Conservation (phyloP, 2,888 invertebrate species). For the Atherix ibis region DNA sequence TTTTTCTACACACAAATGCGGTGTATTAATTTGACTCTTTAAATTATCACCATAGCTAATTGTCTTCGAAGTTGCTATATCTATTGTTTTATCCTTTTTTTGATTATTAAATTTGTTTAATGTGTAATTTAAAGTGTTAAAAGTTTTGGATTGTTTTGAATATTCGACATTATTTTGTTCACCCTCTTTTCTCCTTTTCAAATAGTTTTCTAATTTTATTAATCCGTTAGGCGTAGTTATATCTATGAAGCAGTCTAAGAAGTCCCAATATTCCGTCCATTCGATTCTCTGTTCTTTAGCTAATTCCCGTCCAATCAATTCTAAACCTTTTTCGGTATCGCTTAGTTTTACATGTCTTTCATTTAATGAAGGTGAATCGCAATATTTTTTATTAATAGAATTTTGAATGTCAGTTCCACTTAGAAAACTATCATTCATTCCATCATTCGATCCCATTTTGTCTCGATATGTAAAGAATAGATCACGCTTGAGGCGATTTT, state of each 20-base stretch:
- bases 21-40: conserved; percentile 14
- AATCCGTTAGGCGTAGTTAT: conserved; percentile 60
- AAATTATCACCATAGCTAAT: not conserved
- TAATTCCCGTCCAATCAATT: conserved; percentile 56
- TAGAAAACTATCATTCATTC: conserved; percentile 10
- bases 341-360: conserved; percentile 39
- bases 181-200: conserved; percentile 27
- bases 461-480: conserved; percentile 21
- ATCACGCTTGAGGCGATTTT: conserved; percentile 15
- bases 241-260: conserved; percentile 67
- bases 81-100: conserved; percentile 6
- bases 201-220: conserved; percentile 53
- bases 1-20: conserved; percentile 42
- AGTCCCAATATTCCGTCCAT: conserved; percentile 92
- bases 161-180: conserved; percentile 14
- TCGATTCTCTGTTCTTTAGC: conserved; percentile 56
- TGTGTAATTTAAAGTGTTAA: too few species aligned
- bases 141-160: too few species aligned
- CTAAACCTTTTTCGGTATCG: conserved; percentile 78
- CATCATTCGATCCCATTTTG: conserved; percentile 14
- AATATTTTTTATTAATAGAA: conserved; percentile 10
- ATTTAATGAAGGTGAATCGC: conserved; percentile 21
- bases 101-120: too few species aligned
- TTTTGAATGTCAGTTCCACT: conserved; percentile 7
- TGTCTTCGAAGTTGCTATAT: not conserved